Conservation (phyloP, 2,797 vertebrate species). For the Chaenodraco wilsoni region DNA sequence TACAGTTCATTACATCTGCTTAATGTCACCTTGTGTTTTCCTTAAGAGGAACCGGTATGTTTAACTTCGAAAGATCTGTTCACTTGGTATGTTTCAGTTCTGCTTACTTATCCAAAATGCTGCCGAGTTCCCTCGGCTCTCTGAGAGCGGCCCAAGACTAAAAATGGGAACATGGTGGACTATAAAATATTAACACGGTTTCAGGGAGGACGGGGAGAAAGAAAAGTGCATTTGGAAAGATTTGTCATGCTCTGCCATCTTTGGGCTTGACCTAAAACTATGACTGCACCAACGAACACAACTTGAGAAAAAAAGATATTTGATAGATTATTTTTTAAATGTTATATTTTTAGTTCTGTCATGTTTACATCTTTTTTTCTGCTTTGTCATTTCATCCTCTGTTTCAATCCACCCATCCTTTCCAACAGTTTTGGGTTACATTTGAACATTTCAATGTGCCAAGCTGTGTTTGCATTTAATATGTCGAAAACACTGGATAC, state of each 20-base stretch:
- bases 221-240: constrained; percentile 34
- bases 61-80: not conserved
- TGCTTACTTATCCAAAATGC: not conserved
- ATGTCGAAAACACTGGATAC: constrained; percentile 11
- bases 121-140: not conserved
- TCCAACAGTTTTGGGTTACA: constrained; percentile 3
- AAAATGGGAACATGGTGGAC: constrained; percentile 53
- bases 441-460: constrained; percentile 15
- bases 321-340: not conserved
- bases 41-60: not conserved
- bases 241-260: constrained; percentile 45
- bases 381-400: not conserved
- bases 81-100: constrained; percentile 3
- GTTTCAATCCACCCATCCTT: not conserved
- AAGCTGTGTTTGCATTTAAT: constrained; percentile 12
- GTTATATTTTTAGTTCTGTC: not conserved
- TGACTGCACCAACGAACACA: not conserved
- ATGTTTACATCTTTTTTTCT: not conserved
- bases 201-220: constrained; percentile 22
- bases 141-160: constrained; percentile 21
- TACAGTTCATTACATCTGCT: not conserved
- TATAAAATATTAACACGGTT: constrained; percentile 72
- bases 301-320: not conserved
- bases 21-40: not conserved
- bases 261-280: constrained; percentile 40